Evolutionary conservation across 2,113 vertebrate species (phyloP).

Genomic region (Elanoides forficatus): DNA sequence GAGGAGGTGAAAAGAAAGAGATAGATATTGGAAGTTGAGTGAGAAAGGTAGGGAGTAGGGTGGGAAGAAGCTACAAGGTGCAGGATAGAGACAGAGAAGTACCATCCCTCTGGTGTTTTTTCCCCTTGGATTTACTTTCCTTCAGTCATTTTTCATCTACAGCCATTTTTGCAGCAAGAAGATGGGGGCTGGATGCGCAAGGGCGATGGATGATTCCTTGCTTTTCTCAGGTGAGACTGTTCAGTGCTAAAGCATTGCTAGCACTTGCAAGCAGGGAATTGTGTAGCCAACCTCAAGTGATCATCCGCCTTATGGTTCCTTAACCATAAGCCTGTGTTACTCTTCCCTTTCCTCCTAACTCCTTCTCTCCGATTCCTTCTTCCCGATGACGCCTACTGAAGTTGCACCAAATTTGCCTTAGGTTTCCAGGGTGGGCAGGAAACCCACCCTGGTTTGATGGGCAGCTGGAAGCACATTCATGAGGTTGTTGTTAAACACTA

Average conservation of each 20-base stretch:
- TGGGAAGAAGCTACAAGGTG: not conserved
- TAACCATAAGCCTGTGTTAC: not conserved
- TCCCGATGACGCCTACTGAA: not conserved
- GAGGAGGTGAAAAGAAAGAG: not conserved
- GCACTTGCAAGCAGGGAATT: not conserved
- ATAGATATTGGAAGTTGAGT: not conserved
- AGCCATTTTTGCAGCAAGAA: not conserved
- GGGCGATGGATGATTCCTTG: not conserved
- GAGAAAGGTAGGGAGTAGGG: not conserved
- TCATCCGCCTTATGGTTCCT: not conserved
- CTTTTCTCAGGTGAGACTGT: not conserved
- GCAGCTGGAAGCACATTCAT: not conserved
- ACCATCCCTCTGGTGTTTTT: not conserved
- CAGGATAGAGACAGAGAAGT: not conserved
- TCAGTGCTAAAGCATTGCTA: not conserved
- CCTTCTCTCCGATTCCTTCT: not conserved
- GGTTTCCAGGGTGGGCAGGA: not conserved
- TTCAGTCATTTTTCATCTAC: not conserved
- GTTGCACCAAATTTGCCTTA: not conserved
- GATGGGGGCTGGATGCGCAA: not conserved
- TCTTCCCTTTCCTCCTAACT: not conserved
- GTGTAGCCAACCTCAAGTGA: not conserved
- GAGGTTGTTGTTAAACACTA: not conserved
- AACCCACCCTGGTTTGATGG: not conserved
- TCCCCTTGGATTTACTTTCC: not conserved